These are phyloP conservation scores for Patagioenas fasciata DNA, from an alignment of 2,113 vertebrate genomes.

Conservation along the genomic window DNA sequence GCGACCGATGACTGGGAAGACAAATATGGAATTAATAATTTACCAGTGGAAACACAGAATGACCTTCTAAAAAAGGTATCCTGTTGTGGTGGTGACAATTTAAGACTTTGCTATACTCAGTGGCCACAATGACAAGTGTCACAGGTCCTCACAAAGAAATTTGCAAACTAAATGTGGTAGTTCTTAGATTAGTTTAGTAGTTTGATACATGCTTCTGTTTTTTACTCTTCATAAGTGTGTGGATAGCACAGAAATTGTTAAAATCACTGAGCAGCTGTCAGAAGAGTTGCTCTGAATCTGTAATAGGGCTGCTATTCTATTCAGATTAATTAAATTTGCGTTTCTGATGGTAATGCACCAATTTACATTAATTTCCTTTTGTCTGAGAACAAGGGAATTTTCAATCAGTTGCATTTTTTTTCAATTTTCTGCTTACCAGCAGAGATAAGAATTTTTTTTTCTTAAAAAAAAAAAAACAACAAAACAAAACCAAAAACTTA, in stretches of 20 bases:
- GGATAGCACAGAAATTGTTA: neutral
- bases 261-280: neutral
- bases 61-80: neutral
- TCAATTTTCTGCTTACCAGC: neutral
- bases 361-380: neutral
- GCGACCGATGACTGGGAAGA: fast-evolving
- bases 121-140: neutral
- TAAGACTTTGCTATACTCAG: neutral
- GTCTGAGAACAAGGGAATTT: neutral
- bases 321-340: neutral
- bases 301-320: neutral
- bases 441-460: neutral
- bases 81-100: neutral
- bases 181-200: neutral
- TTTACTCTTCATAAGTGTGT: neutral
- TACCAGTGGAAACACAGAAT: neutral
- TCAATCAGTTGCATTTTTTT: neutral
- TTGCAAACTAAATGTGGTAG: neutral
- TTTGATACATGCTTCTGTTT: neutral
- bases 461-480: no score
- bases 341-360: neutral
- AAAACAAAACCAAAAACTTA: neutral
- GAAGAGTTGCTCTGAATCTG: neutral
- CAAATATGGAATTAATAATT: neutral
- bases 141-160: neutral